These are phyloP conservation scores for Brachyptera putata DNA, from an alignment of 2,888 invertebrate species.

Conservation along the genomic window DNA sequence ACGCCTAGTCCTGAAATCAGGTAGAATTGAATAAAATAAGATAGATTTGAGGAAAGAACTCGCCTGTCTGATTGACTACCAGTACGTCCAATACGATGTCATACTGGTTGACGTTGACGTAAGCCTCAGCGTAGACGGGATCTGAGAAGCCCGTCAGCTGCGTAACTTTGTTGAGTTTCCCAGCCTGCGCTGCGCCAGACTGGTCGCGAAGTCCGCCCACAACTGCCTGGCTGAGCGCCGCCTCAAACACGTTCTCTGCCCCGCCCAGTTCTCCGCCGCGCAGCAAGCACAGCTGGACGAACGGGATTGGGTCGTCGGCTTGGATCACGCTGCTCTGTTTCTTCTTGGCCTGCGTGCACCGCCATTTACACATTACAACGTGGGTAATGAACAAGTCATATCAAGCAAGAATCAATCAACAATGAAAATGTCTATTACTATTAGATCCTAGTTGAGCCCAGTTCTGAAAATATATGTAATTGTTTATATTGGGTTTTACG, in stretches of 20 bases:
- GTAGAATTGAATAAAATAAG: no score
- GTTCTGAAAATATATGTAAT: no score
- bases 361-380: no score
- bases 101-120: slow-evolving; percentile 97
- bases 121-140: slow-evolving; percentile 99
- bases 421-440: no score
- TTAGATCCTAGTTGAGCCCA: no score
- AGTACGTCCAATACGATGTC: slow-evolving; percentile 98
- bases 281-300: slow-evolving; percentile 68
- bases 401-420: no score
- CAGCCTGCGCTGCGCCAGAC: slow-evolving; percentile 37
- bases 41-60: no score
- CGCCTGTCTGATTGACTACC: slow-evolving; percentile 94
- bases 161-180: slow-evolving; percentile 64
- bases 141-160: slow-evolving; percentile 99
- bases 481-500: no score
- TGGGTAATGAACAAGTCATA: no score
- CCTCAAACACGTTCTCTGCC: slow-evolving; percentile 85
- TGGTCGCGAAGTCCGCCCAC: slow-evolving; percentile 54
- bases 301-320: slow-evolving; percentile 80
- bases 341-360: slow-evolving; percentile 63
- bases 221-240: slow-evolving; percentile 84
- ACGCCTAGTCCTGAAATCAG: no score
- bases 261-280: slow-evolving; percentile 57
- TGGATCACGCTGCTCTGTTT: slow-evolving; percentile 66